Conservation (phyloP, 2,113 vertebrate species). For the Genyomyrus donnyi region DNA sequence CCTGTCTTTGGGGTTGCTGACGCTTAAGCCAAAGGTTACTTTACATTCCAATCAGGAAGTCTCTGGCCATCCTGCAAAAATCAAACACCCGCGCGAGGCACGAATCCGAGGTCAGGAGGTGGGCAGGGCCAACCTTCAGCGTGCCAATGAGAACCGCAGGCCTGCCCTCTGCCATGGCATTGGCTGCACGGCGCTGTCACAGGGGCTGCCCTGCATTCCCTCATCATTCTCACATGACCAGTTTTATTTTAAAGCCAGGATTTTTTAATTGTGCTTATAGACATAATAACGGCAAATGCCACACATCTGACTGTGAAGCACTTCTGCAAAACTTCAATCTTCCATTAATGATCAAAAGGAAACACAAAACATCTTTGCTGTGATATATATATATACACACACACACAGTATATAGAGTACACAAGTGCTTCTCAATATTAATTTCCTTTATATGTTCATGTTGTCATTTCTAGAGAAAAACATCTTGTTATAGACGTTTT, state of each 20-base stretch:
- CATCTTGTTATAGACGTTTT: neutral
- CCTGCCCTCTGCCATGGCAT: slow-evolving; percentile 58
- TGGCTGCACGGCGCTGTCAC: slow-evolving; percentile 45
- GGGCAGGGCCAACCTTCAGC: slow-evolving; percentile 25
- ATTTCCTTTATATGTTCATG: neutral
- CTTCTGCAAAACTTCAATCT: neutral
- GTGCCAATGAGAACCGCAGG: slow-evolving; percentile 23
- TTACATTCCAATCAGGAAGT: slow-evolving; percentile 52
- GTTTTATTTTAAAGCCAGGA: neutral
- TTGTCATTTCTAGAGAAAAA: neutral
- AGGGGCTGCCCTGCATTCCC: neutral
- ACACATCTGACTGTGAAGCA: neutral
- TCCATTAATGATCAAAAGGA: neutral
- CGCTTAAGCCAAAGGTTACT: slow-evolving; percentile 44
- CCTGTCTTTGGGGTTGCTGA: slow-evolving; percentile 24
- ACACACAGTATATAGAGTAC: neutral
- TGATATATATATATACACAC: neutral
- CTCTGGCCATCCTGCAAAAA: slow-evolving; percentile 44
- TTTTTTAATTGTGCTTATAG: neutral
- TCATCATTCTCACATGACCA: neutral
- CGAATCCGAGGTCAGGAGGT: slow-evolving; percentile 28
- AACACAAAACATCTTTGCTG: neutral
- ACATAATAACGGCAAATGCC: neutral
- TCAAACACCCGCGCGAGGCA: slow-evolving; percentile 38
- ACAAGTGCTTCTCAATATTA: neutral